These are phyloP conservation scores for Tethea ocularis DNA, from an alignment of 2,888 invertebrate species.

Conservation along the genomic window DNA sequence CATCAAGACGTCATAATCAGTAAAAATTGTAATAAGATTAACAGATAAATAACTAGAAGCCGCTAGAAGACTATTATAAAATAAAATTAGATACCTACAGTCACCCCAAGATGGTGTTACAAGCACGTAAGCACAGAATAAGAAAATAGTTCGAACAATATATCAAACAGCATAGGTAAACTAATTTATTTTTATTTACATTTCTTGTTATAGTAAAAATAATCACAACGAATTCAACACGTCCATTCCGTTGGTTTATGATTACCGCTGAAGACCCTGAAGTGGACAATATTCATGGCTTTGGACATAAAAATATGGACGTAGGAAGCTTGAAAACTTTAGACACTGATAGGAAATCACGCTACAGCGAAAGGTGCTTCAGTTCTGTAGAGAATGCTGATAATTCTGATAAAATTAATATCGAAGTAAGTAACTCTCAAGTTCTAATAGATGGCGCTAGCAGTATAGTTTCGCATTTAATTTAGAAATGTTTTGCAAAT, in stretches of 20 bases:
- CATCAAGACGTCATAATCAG: too few relatives aligned
- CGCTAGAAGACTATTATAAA: not conserved
- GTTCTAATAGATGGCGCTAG: not conserved
- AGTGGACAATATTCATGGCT: constrained; percentile 53
- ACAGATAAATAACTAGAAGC: not conserved
- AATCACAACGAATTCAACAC: constrained; percentile 37
- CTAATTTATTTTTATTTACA: not conserved
- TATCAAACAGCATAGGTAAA: too few relatives aligned
- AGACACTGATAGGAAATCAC: constrained; percentile 52
- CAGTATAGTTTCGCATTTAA: not conserved
- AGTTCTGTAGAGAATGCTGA: constrained; percentile 72
- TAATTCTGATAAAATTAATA: constrained; percentile 57
- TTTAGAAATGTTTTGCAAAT: not conserved
- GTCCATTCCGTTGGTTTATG: constrained; percentile 73
- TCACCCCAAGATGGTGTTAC: not conserved
- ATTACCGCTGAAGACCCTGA: constrained; percentile 74
- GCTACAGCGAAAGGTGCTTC: constrained; percentile 68
- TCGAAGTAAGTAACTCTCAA: constrained; percentile 65
- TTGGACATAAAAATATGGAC: constrained; percentile 43
- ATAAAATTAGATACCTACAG: not conserved
- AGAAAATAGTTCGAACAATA: too few relatives aligned
- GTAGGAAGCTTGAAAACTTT: constrained; percentile 70
- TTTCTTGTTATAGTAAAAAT: constrained; percentile 52
- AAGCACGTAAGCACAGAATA: not conserved
- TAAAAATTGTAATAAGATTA: too few relatives aligned